Base-by-base conservation (phyloP, 2,113 vertebrate species). In the Ochotona curzoniae region DNA sequence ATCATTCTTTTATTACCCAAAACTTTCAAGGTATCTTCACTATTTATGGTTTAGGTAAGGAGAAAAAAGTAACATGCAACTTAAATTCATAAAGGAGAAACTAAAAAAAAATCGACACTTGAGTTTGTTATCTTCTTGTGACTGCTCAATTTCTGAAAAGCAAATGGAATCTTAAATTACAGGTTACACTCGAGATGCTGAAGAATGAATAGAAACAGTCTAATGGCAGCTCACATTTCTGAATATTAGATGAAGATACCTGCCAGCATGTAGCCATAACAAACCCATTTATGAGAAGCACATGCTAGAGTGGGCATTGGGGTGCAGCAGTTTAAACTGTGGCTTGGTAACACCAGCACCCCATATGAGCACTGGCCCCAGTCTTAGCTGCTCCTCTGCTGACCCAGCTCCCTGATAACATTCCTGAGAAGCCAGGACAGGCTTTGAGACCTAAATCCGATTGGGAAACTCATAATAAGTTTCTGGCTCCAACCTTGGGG, bases 271-370 rank as follows among this genome's bases (percentile, higher is more conserved):
- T 69, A 97, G 97, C 94, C 93, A 87, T 94, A 64, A 93, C 38
- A 96, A 97, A 98, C 97, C 73, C 86, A 95, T 95, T 98, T 89
- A 97, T 94, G 88, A 97, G 97, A 96, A 97, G 95, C 91, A 97
- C 95, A 97, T 18, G 18, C 14, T 18, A 57, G 54, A 18, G 17
- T 13, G 13, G 13, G 38, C 38, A 44, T 44, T 44, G 38, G 54
- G 5, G 54, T 57, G 18, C 54, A 20, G 54, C 4, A 57, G 54
- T 14, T 44, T 57, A 57, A 57, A 13, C 54, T 18, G 18, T 18
- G 14, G 54, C 54, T 18, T 57, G 38, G 5, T 18, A 1, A 14
- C 18, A 18, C 54, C 54, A 57, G 17, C 54, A 57, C 18, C 54
- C 54, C 54, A 20, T 57, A 57, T 57, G 54, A 18, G 54, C 17